Percentiles rank a stretch among this genome's conserved stretches.
Evolutionary conservation across 2,888 invertebrate genomes (phyloP).

Genomic region (Theretra japonica): DNA sequence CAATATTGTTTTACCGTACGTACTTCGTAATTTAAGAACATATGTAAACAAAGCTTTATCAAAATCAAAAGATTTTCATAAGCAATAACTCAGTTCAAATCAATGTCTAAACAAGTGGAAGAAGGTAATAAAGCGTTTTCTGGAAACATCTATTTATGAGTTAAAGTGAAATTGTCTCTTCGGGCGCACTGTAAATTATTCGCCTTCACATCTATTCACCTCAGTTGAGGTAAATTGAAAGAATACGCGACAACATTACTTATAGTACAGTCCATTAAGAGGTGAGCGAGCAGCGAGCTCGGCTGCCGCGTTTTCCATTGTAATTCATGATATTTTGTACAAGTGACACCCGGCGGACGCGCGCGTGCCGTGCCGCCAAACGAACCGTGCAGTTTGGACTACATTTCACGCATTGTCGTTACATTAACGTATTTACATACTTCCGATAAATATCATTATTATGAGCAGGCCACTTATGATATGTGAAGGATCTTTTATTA

Average conservation of each 20-base stretch:
- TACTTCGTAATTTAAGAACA: no score
- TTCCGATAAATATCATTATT: background rate
- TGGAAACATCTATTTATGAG: background rate
- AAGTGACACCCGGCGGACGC: constrained; percentile 43
- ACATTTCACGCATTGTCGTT: constrained; percentile 63
- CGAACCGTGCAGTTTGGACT: constrained; percentile 65
- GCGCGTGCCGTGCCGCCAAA: constrained; percentile 43
- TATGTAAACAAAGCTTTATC: no score
- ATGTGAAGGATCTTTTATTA: no score
- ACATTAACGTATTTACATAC: constrained; percentile 37
- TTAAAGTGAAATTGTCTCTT: background rate
- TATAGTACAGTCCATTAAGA: background rate
- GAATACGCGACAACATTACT: background rate
- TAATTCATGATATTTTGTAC: constrained; percentile 38
- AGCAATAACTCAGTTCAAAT: no score
- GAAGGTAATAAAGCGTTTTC: background rate
- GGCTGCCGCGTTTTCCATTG: constrained; percentile 4
- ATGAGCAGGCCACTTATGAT: background rate
- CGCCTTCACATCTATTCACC: no score
- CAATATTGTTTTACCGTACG: no score
- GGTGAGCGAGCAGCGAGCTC: background rate
- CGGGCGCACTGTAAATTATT: background rate
- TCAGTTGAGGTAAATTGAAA: background rate
- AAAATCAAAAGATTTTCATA: no score
- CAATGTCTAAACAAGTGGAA: no score